These are phyloP conservation scores for Ephydatia muelleri DNA, from an alignment of 37 sponge, comb jelly and placozoan species.

Conservation along the genomic window DNA sequence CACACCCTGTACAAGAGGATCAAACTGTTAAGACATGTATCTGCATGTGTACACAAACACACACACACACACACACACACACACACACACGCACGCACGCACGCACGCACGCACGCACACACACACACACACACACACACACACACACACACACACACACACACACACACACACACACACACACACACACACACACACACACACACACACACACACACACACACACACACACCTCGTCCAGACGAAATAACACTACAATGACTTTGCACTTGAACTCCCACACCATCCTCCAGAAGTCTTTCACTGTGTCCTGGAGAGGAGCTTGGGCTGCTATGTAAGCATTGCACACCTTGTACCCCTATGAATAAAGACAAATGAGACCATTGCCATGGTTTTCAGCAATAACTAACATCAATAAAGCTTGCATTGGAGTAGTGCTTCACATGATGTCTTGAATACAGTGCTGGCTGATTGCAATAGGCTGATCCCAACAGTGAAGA, in stretches of 20 bases:
- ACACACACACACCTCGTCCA: constrained; percentile 33
- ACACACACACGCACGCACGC: background rate
- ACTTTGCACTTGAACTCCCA: constrained; percentile 50
- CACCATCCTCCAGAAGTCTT: constrained; percentile 79
- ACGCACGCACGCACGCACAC: background rate
- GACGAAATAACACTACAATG: constrained; percentile 59
- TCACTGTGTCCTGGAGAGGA: constrained; percentile 46
- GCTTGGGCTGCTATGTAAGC: constrained; percentile 70
- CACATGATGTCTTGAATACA: background rate
- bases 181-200: constrained; percentile 1
- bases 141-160: no score
- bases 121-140: constrained; percentile 18
- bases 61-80: background rate
- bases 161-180: background rate
- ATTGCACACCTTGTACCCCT: constrained; percentile 40
- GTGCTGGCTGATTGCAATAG: background rate
- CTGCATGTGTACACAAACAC: no score
- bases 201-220: constrained; percentile 14
- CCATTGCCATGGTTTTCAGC: background rate
- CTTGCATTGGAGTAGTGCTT: background rate
- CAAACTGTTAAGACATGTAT: no score
- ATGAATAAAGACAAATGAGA: background rate
- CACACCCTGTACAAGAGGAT: background rate
- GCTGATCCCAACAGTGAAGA: no score
- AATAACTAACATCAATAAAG: background rate